Evolutionary conservation across 2,113 vertebrate species (phyloP), one percentile per base, ranked within the genome.

Genomic region (Choloepus hoffmanni): DNA sequence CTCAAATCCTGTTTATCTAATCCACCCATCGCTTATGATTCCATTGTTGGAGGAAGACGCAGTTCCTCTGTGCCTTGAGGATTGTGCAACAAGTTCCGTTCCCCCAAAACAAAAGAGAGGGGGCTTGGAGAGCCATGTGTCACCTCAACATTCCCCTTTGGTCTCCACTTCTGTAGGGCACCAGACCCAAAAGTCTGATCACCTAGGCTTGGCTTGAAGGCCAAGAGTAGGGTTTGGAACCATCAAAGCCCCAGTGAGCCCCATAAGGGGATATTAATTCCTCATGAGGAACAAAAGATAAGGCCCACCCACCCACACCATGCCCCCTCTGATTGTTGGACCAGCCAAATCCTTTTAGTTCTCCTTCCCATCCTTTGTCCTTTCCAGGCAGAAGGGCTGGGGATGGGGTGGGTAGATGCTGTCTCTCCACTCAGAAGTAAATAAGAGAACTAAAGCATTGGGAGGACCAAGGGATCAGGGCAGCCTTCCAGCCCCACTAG

Each of bases 1-100:
- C 85, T 83, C 84, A 78, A 60, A 55, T 43, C 48, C 78, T 65
- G 73, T n/a, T 73, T 82, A 23, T 24, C 81, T 24, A 48, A 85
- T 60, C 72, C 53, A 9, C 23, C 40, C 13, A 1, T 2, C 7
- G 15, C 15, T 60, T 5, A 70, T 2, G 50, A 10, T 14, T 53
- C 92, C 55, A 26, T 45, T n/a, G 7, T 8, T 30, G 30, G 40
- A 45, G n/a, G 14, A 77, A 85, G 79, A 40, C 63, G 21, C 1
- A 1, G 62, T 15, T 70, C 24, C 24, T 85, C 16, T 33, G 45
- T 74, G 24, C 5, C 1, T 23, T 30, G 60, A 78, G 55, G 82
- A 23, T 73, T 6, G 76, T 0, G 30, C 36, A 16, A 90, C 19
- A 89, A 55, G 50, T 60, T 70, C 63, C 28, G 24, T 12, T 53